These are phyloP conservation scores for Diglossa cyanea DNA, from an alignment of 2,797 vertebrate species.

Conservation along the genomic window DNA sequence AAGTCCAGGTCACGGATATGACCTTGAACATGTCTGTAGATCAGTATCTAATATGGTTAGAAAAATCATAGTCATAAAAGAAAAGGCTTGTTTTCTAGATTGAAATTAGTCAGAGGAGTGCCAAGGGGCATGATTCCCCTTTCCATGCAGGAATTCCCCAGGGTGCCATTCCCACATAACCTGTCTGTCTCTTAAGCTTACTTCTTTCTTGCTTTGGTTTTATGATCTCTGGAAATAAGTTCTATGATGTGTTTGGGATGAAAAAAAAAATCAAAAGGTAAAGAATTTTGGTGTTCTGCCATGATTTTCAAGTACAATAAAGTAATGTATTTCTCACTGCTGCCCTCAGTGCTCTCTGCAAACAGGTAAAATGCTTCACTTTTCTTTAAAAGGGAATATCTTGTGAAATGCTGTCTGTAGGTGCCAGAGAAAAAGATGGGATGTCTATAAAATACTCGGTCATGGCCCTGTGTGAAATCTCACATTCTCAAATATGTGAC, in stretches of 20 bases:
- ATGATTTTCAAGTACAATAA: not conserved
- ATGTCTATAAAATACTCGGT: not conserved
- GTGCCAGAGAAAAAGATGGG: not conserved
- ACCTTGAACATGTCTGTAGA: not conserved
- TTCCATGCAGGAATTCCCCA: not conserved
- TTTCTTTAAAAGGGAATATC: not conserved
- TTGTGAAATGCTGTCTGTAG: not conserved
- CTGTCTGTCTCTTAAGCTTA: not conserved
- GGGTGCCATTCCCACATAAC: not conserved
- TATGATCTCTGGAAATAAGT: not conserved
- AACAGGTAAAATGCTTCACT: not conserved
- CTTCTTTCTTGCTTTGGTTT: not conserved
- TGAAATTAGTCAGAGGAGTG: not conserved
- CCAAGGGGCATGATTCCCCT: not conserved
- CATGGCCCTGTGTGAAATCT: not conserved
- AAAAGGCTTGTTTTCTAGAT: not conserved
- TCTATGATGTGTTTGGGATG: not conserved
- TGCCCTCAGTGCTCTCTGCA: not conserved
- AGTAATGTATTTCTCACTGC: not conserved
- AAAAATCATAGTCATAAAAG: not conserved
- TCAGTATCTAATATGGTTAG: not conserved
- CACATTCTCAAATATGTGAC: not conserved
- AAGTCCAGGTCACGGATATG: not conserved
- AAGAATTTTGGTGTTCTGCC: conserved; percentile 14
- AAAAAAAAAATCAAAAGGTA: not conserved